phyloP scores from a whole-genome alignment of 2,888 invertebrate genomes.

The Platycheirus albimanus region DNA sequence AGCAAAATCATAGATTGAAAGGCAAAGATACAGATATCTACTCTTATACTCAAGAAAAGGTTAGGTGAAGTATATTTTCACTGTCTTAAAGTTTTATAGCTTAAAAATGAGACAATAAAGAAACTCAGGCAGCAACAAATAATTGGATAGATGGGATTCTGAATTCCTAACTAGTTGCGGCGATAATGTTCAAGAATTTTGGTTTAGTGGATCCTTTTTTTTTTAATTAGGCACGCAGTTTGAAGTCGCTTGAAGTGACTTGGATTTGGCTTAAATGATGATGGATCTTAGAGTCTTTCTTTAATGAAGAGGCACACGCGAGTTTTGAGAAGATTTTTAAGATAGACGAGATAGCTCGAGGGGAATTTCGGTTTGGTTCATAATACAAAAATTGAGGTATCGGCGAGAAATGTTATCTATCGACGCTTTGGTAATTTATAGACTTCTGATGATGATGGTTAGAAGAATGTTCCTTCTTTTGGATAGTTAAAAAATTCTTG shows the following conservation, averaged over 20 bases:
- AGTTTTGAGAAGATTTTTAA: background rate
- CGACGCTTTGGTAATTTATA: slow-evolving; percentile 7
- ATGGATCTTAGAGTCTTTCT: slow-evolving; percentile 9
- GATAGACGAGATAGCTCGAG: background rate
- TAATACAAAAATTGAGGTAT: background rate
- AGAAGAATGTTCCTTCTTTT: background rate
- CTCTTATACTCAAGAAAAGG: background rate
- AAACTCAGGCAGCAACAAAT: background rate
- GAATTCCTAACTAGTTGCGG: slow-evolving; percentile 36
- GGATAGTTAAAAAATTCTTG: background rate
- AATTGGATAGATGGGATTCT: background rate
- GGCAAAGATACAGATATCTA: slow-evolving; percentile 9
- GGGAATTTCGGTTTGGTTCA: background rate
- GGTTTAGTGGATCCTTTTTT: slow-evolving; percentile 47
- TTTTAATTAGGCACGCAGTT: slow-evolving; percentile 43
- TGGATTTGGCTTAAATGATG: background rate
- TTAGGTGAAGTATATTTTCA: background rate
- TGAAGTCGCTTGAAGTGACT: background rate
- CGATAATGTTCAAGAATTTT: slow-evolving; percentile 35
- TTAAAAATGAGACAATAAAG: background rate
- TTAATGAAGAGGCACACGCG: slow-evolving; percentile 13
- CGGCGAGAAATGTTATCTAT: slow-evolving; percentile 26
- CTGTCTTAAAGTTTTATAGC: background rate
- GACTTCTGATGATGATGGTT: background rate
- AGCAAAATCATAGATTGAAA: slow-evolving; percentile 31